Base-by-base conservation (phyloP, 37 sponge, comb jelly and placozoan genomes). In the Cliona cf. orientalis region DNA sequence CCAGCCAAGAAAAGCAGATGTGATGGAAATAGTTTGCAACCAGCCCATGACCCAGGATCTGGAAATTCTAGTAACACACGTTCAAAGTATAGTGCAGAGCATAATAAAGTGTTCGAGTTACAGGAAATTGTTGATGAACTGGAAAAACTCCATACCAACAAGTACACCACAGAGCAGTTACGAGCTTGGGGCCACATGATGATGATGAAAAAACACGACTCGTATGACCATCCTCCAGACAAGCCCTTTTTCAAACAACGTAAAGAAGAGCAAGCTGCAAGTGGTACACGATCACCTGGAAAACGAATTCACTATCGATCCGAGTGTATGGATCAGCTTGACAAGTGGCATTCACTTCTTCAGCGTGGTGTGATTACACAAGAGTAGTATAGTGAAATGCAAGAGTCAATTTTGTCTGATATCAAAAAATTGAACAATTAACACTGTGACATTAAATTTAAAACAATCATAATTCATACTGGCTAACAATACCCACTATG, bases 171-270 rank as follows among this genome's bases (percentile, higher is more conserved):
- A 5, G 84, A 84, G 40, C 84, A 84, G 28, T 32, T 75, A 17
- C 29, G 84, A 65, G 84, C 76, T 12, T 84, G 84, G 84, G 84
- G 69, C 46, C 84, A 84, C 49, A 73, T 84, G 75, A 43, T 84
- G 49, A 75, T 75, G 28, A 22, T 84, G 58, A 74, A 74, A 25
- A 74, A 84, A n/a, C 69, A 66, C 37, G 58, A 36, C 7, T 84
- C 84, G 43, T 84, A 84, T 31, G 76, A 84, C 3, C 69, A 74
- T 2, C 75, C 84, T 33, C 84, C 84, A 31, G 45, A 74, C 42
- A 84, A 84, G 32, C 84, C 84, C 31, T 84, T 84, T 33, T 84
- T 84, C 66, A n/a, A n/a, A n/a, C n/a, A n/a, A n/a, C n/a, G n/a
- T n/a, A 76, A 35, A 29, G 1, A 1, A 22, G 29, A 74, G 33